Base-by-base conservation (phyloP, 2,113 vertebrate genomes). In the Galeopterus variegatus region DNA sequence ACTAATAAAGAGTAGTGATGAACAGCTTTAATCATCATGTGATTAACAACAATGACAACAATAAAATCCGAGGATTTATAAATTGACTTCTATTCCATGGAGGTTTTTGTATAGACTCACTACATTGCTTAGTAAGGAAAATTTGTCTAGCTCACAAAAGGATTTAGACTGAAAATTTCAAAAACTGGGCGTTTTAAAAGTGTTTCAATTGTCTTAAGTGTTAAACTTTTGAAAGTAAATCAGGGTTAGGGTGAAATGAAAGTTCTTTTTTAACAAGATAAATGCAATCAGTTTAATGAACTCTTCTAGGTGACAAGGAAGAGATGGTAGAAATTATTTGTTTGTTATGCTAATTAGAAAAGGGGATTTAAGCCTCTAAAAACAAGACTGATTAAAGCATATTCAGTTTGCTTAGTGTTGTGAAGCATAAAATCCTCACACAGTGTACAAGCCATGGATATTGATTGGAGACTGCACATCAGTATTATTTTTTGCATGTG, bases 281-380 rank as follows among this genome's bases (percentile, higher is more conserved):
- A 98, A 98, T 97, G 81, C 0, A 0, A 64, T 97, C 67, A 97
- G 91, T 98, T 97, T 98, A 98, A 98, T 98, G 96, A 98, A 96
- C 48, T 26, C 50, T 95, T 98, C 90, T 85, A 79, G 90, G 67
- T 98, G 79, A 97, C 94, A 98, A 97, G 60, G 81, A 96, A 97
- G 92, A 98, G 83, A 93, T 77, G 82, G 94, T 58, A 97, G 95
- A 96, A 97, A 33, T 97, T 76, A 90, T 98, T 98, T 98, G 92
- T 95, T 98, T 98, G 95, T 98, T 98, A 97, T 95, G 93, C 58
- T 98, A 98, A 99, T 98, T 98, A 69, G 95, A 98, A 98, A 98
- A 64, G 67, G 88, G 8, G 31, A 97, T 86, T 80, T 96, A 95
- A 90, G 45, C 48, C 80, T 97, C 41, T 96, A 92, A 98, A 99